Evolutionary conservation across 1,140 invertebrate genomes (phyloP).

Genomic region (Globodera rostochiensis): DNA sequence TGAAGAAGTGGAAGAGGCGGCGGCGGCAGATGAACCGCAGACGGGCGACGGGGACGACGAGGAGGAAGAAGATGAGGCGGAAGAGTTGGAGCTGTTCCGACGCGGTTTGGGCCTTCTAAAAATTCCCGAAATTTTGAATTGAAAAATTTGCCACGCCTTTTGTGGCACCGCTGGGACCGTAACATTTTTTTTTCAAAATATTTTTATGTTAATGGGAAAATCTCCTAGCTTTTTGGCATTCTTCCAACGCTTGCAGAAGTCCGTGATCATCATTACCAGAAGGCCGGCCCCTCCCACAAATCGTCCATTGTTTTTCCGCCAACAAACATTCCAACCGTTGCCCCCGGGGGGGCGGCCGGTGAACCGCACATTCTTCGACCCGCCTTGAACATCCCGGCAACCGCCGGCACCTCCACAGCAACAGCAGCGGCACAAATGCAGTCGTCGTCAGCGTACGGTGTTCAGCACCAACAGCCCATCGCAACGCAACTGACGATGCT

Average conservation of each 20-base stretch:
- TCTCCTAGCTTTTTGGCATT: neutral
- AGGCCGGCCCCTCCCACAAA: neutral
- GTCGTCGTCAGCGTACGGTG: neutral
- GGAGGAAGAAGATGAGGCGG: constrained; percentile 16
- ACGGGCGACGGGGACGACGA: neutral
- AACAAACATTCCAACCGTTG: neutral
- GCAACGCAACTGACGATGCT: neutral
- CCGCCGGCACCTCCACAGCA: neutral
- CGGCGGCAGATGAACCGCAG: neutral
- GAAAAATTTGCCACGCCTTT: neutral
- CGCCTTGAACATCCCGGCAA: neutral
- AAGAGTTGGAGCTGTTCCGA: constrained; percentile 7
- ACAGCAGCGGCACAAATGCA: too few relatives aligned
- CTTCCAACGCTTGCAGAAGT: neutral
- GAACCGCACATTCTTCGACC: neutral
- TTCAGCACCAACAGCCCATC: neutral
- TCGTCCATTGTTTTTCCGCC: neutral
- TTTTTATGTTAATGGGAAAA: neutral
- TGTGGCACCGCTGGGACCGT: too few relatives aligned
- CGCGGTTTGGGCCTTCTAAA: neutral
- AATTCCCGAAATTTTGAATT: neutral
- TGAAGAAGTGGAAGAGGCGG: constrained; percentile 11
- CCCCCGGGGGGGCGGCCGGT: too few relatives aligned
- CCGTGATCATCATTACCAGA: neutral
- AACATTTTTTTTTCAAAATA: too few relatives aligned